These are phyloP conservation scores for Stratiolaelaps scimitus DNA, from an alignment of 1,140 invertebrate genomes.

Conservation along the genomic window DNA sequence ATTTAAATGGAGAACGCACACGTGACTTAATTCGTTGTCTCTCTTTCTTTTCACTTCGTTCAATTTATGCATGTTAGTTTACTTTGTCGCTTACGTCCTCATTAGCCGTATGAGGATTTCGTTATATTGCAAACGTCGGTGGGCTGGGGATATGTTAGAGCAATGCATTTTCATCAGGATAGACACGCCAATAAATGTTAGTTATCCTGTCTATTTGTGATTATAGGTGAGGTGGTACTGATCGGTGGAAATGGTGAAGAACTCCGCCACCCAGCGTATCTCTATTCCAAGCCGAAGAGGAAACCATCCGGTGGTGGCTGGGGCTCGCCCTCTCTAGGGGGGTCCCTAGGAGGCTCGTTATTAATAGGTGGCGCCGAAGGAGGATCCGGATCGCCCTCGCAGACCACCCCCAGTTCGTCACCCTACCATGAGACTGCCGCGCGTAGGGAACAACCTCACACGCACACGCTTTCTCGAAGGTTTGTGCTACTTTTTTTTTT, in stretches of 20 bases:
- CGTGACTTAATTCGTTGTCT: too few species aligned
- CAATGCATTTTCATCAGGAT: too few species aligned
- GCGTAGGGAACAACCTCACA: not conserved
- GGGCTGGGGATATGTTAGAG: too few species aligned
- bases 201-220: too few species aligned
- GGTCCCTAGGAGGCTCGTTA: conserved; percentile 21
- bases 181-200: too few species aligned
- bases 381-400: conserved; percentile 23
- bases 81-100: too few species aligned
- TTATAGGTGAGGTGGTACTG: conserved; percentile 13
- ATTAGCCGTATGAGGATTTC: too few species aligned
- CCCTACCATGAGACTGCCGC: conserved; percentile 18
- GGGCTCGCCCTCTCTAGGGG: conserved; percentile 17
- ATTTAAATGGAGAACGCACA: too few species aligned
- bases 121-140: too few species aligned
- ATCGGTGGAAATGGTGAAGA: conserved; percentile 21
- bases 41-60: too few species aligned
- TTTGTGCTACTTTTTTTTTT: not conserved
- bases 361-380: conserved; percentile 14
- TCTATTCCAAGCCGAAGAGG: conserved; percentile 26
- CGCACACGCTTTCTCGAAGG: conserved; percentile 21
- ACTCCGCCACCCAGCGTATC: conserved; percentile 18
- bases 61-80: too few species aligned
- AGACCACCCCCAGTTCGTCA: conserved; percentile 24
- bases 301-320: conserved; percentile 15